Percentiles rank a stretch among this genome's conserved stretches.
phyloP scores from a whole-genome alignment of 1,140 invertebrate genomes.

The Drosophila paulistorum region DNA sequence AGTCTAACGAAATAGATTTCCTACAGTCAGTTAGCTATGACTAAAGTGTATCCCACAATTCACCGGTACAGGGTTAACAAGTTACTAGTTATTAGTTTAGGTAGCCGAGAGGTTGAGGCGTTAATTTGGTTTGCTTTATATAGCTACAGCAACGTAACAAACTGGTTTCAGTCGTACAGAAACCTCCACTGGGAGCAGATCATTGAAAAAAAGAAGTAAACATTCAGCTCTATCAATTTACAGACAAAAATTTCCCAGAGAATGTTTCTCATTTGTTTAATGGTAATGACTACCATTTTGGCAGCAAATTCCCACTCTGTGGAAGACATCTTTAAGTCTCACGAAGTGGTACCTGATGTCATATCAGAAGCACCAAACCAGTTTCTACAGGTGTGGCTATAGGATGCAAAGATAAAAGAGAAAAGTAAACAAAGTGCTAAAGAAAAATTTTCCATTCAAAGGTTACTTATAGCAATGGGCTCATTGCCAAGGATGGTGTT shows the following conservation, averaged over 20 bases:
- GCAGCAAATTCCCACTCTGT: slow-evolving; percentile 33
- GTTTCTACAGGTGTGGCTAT: slow-evolving; percentile 59
- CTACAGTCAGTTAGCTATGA: too few relatives aligned
- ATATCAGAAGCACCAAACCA: slow-evolving; percentile 51
- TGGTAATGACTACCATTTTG: slow-evolving; percentile 33
- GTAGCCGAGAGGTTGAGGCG: neutral
- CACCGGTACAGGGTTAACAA: neutral
- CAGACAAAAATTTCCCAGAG: neutral
- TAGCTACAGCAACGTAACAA: slow-evolving; percentile 32
- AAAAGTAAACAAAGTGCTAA: slow-evolving; percentile 2
- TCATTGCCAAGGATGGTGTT: slow-evolving; percentile 87
- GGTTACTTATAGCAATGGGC: slow-evolving; percentile 84
- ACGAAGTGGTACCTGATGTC: slow-evolving; percentile 70
- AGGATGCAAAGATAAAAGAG: neutral
- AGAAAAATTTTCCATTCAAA: slow-evolving; percentile 44
- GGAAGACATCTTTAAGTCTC: slow-evolving; percentile 41
- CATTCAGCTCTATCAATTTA: neutral
- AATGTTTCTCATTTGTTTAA: slow-evolving; percentile 41
- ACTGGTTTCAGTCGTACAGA: slow-evolving; percentile 62
- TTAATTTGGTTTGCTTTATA: slow-evolving; percentile 30
- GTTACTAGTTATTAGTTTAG: neutral
- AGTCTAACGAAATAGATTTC: too few relatives aligned
- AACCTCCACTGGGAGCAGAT: slow-evolving; percentile 28
- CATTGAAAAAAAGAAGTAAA: neutral
- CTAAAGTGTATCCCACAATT: neutral